Evolutionary conservation across 2,888 invertebrate genomes (phyloP), one percentile per base, ranked within the genome.

Genomic region (Eueremaeus valkanovi): DNA sequence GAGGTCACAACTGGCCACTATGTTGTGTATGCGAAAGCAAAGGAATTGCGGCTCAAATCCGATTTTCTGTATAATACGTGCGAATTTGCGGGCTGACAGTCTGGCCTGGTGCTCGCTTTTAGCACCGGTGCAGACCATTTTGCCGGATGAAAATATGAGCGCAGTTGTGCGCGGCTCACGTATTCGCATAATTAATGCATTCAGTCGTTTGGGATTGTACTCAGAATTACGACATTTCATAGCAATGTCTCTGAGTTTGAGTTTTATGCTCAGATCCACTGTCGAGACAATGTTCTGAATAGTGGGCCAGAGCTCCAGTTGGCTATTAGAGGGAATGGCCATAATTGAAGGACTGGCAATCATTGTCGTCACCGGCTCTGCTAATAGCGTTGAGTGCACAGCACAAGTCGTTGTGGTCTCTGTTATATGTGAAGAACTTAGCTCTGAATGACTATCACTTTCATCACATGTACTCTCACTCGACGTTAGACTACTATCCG

Each of bases 1-100:
- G 0, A 93, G 91, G 82, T 92, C 92, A 85, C 92, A 92, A 81
- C 91, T 91, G 18, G 91, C 92, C 8, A 93, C 91, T 90, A 92
- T 92, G 82, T 92, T 92, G 83, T 91, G 91, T 78, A 92, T 90
- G 84, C 91, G 90, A 82, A 92, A 92, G 81, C 91, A 90, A 75
- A 89, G 83, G 82, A 91, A 91, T 81, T 90, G 90, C 0, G 90
- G 90, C 88, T 83, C 82, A 82, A 87, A 87, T 40, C 86, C 86
- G 21, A 87, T 82, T 78, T 87, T 87, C 81, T 87, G 87, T 24
- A 87, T 85, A 79, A 87, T 87, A 78, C 87, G 82, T 13, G 87
- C 87, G 82, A 86, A 87, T 80, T 87, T 87, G 77, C 87, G 81
- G 2, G 87, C 87, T 29, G 87, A 87, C 66, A 86, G 80, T 78